phyloP scores from a whole-genome alignment of 2,797 vertebrate species.

The Pagetopsis macropterus region DNA sequence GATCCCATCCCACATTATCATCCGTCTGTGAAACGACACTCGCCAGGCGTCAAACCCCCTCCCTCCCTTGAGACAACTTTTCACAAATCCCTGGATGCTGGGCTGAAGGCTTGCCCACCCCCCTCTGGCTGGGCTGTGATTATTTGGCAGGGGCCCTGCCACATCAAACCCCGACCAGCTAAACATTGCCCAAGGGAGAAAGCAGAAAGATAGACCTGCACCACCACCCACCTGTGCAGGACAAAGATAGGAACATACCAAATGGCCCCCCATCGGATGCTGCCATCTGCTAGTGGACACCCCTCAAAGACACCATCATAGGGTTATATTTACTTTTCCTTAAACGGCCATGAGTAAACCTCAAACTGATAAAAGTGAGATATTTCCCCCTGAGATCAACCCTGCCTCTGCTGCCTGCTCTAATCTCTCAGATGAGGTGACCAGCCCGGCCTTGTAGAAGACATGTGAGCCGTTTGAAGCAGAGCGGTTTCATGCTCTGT shows the following conservation, averaged over 20 bases:
- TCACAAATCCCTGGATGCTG: slow-evolving; percentile 63
- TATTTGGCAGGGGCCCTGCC: slow-evolving; percentile 59
- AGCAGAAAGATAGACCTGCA: slow-evolving; percentile 44
- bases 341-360: slow-evolving; percentile 38
- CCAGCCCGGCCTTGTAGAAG: slow-evolving; percentile 23
- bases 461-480: slow-evolving; percentile 43
- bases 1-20: slow-evolving; percentile 67
- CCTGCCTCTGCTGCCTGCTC: slow-evolving; percentile 36
- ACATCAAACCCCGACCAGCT: slow-evolving; percentile 62
- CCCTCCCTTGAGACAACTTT: slow-evolving; percentile 56
- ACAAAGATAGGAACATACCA: slow-evolving; percentile 60
- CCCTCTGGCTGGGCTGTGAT: slow-evolving; percentile 61
- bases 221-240: slow-evolving; percentile 61
- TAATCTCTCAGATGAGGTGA: slow-evolving; percentile 58
- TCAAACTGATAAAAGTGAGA: slow-evolving; percentile 40
- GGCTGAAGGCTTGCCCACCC: slow-evolving; percentile 50
- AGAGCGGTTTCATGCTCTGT: slow-evolving; percentile 36
- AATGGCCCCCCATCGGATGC: slow-evolving; percentile 53
- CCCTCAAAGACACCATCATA: slow-evolving; percentile 51
- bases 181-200: slow-evolving; percentile 54
- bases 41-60: slow-evolving; percentile 35
- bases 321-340: slow-evolving; percentile 8
- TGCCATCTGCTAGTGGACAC: slow-evolving; percentile 53
- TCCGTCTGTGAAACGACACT: slow-evolving; percentile 55
- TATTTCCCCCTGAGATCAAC: slow-evolving; percentile 15